These are phyloP conservation scores for Disparrhopalites patrizii DNA, from an alignment of 2,888 invertebrate genomes.

Conservation along the genomic window DNA sequence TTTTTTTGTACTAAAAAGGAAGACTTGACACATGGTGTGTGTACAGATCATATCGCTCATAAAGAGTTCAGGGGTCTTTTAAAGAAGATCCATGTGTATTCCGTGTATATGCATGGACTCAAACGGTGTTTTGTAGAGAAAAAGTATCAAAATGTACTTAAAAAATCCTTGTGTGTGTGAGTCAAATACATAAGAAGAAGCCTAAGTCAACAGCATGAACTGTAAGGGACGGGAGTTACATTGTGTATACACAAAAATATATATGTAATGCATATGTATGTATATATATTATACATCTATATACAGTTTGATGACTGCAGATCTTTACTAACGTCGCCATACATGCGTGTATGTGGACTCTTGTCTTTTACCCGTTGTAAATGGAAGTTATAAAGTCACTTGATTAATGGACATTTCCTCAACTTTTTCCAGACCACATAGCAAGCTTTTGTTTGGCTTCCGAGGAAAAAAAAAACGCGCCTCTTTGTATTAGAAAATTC, in stretches of 20 bases:
- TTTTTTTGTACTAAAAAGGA: background rate
- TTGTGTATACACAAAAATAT: background rate
- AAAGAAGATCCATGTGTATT: background rate
- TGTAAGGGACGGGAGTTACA: background rate
- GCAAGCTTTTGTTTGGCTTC: slow-evolving; percentile 31
- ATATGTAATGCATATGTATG: background rate
- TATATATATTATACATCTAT: background rate
- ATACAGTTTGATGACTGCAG: slow-evolving; percentile 28
- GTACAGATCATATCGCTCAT: slow-evolving; percentile 20
- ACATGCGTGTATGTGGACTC: slow-evolving; percentile 9
- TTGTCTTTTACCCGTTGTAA: slow-evolving; percentile 33
- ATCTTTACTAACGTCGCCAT: no score
- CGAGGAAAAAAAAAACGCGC: slow-evolving; percentile 12
- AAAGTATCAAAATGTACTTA: background rate
- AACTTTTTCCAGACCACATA: slow-evolving; percentile 38
- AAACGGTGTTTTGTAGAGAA: background rate
- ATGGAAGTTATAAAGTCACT: slow-evolving; percentile 38
- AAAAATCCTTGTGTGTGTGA: no score
- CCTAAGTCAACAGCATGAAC: no score
- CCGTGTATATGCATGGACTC: background rate
- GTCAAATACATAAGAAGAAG: no score
- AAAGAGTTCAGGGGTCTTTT: slow-evolving; percentile 21
- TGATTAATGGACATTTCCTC: slow-evolving; percentile 41
- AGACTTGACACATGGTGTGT: slow-evolving; percentile 3
- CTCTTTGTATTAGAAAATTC: slow-evolving; percentile 23